Evolutionary conservation across 2,888 invertebrate genomes (phyloP).

Genomic region (Philopedon plagiatum): DNA sequence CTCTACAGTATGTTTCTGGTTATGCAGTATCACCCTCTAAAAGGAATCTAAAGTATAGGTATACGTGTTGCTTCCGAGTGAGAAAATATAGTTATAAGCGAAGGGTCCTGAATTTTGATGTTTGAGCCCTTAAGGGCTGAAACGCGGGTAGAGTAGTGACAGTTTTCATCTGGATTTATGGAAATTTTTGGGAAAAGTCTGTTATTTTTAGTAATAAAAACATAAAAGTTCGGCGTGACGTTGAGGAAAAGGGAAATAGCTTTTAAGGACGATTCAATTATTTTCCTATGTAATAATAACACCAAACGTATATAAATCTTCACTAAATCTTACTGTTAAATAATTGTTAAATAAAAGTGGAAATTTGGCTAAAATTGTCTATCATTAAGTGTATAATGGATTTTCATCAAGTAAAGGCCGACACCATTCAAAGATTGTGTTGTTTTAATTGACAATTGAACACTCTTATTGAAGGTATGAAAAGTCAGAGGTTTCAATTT

Average conservation of each 20-base stretch:
- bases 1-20: neutral
- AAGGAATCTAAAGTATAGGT: constrained; percentile 27
- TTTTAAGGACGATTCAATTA: neutral
- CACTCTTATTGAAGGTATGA: too few relatives aligned
- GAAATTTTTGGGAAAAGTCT: constrained; percentile 32
- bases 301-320: too few relatives aligned
- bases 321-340: too few relatives aligned
- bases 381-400: too few relatives aligned
- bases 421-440: too few relatives aligned
- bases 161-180: constrained; percentile 46
- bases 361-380: too few relatives aligned
- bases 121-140: constrained; percentile 23
- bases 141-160: constrained; percentile 34
- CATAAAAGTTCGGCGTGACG: constrained; percentile 2
- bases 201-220: constrained; percentile 37
- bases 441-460: too few relatives aligned
- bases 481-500: too few relatives aligned
- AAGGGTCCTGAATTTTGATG: constrained; percentile 42
- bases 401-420: too few relatives aligned
- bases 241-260: neutral
- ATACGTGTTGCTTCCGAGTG: constrained; percentile 35
- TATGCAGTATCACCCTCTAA: neutral
- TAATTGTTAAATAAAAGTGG: too few relatives aligned
- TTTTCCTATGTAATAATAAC: neutral
- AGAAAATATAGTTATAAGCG: constrained; percentile 44